These are phyloP conservation scores for Tragelaphus buxtoni DNA, from an alignment of 2,113 vertebrate genomes.

Conservation along the genomic window DNA sequence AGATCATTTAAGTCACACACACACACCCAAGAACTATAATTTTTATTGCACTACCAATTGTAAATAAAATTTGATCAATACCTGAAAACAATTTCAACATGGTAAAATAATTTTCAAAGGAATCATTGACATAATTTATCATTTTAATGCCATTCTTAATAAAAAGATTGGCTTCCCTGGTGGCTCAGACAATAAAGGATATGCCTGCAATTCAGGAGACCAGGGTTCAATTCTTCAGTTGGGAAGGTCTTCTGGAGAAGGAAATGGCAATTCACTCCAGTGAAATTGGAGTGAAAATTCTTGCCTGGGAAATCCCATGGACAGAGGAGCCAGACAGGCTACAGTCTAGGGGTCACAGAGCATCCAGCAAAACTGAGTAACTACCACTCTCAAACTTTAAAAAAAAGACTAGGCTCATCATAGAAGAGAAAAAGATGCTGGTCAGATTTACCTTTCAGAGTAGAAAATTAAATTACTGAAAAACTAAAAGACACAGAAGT, in stretches of 20 bases:
- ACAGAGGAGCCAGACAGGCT: not conserved
- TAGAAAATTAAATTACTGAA: conserved; percentile 34
- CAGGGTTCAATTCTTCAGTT: not conserved
- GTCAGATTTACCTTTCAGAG: not conserved
- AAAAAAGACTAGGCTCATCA: not conserved
- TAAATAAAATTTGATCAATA: not conserved
- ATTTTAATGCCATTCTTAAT: not conserved
- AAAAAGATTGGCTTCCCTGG: not conserved
- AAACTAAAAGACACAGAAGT: not conserved
- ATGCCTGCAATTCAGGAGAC: not conserved
- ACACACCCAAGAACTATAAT: not conserved
- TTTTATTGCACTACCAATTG: not conserved
- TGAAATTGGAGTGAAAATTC: not conserved
- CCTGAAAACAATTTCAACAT: not conserved
- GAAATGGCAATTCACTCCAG: not conserved
- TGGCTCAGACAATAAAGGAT: not conserved
- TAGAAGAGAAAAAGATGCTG: not conserved
- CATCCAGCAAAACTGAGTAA: not conserved
- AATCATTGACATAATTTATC: not conserved
- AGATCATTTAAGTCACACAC: not conserved
- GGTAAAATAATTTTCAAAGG: not conserved
- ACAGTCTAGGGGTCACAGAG: not conserved
- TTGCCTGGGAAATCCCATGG: not conserved
- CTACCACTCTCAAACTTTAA: not conserved
- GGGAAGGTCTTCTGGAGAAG: not conserved